Percentiles rank a stretch among this genome's conserved stretches.
These are phyloP conservation scores for Aleiodes alternator DNA, from an alignment of 2,888 invertebrate genomes.

Conservation along the genomic window DNA sequence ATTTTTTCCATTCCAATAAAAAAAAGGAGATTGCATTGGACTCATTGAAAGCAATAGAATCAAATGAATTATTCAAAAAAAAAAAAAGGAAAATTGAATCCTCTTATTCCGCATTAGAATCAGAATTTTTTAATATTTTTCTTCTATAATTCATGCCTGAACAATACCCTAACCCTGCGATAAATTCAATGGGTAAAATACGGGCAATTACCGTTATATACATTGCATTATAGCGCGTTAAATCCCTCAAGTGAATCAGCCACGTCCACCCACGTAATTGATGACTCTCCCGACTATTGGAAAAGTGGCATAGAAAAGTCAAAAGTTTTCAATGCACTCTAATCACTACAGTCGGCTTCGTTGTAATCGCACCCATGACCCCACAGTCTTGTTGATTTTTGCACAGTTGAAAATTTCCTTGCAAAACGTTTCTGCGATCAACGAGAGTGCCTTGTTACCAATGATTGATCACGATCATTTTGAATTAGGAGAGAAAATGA, in stretches of 20 bases:
- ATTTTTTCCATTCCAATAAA: too few relatives aligned
- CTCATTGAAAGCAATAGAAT: too few relatives aligned
- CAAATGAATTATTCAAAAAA: too few relatives aligned
- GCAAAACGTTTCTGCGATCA: background rate
- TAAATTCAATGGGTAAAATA: background rate
- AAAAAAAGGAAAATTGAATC: too few relatives aligned
- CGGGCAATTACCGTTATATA: constrained; percentile 6
- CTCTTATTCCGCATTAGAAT: too few relatives aligned
- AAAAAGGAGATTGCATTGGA: too few relatives aligned
- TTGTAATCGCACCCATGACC: too few relatives aligned
- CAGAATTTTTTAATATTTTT: background rate
- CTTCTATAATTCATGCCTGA: background rate
- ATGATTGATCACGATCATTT: constrained; percentile 1
- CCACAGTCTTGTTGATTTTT: too few relatives aligned
- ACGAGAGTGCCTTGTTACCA: background rate
- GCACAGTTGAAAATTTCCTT: background rate
- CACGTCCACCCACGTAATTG: constrained; percentile 50
- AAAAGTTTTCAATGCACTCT: too few relatives aligned
- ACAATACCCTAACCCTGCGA: background rate
- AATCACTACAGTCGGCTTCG: too few relatives aligned
- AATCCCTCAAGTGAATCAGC: background rate
- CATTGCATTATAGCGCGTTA: constrained; percentile 1
- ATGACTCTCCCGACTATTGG: constrained; percentile 35
- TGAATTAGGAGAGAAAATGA: too few relatives aligned
- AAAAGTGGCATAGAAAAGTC: too few relatives aligned